These are phyloP conservation scores for Sus scrofa DNA, from an alignment of 2,113 vertebrate species.

Conservation along the genomic window T2T-Sscrofa CM000813.6:40192501-40193000, in stretches of 20 bases:
- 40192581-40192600: slow-evolving; percentile 52
- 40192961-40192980: neutral
- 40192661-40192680: slow-evolving; percentile 46
- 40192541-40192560: slow-evolving; percentile 57
- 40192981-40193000: neutral
- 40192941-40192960: neutral
- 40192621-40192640: slow-evolving; percentile 77
- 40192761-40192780: slow-evolving; percentile 34
- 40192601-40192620: slow-evolving; percentile 80
- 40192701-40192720: slow-evolving; percentile 70
- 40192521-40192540: slow-evolving; percentile 69
- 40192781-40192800: slow-evolving; percentile 24
- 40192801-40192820: neutral
- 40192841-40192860: slow-evolving; percentile 25
- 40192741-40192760: slow-evolving; percentile 40
- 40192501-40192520: slow-evolving; percentile 65
- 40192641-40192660: slow-evolving; percentile 67
- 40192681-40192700: slow-evolving; percentile 74
- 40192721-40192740: slow-evolving; percentile 65
- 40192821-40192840: neutral
- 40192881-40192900: neutral
- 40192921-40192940: neutral
- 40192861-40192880: slow-evolving; percentile 27
- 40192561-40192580: slow-evolving; percentile 53
- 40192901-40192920: neutral